These are phyloP conservation scores for Thymelicus acteon DNA, from an alignment of 2,888 invertebrate species.

Conservation along the genomic window DNA sequence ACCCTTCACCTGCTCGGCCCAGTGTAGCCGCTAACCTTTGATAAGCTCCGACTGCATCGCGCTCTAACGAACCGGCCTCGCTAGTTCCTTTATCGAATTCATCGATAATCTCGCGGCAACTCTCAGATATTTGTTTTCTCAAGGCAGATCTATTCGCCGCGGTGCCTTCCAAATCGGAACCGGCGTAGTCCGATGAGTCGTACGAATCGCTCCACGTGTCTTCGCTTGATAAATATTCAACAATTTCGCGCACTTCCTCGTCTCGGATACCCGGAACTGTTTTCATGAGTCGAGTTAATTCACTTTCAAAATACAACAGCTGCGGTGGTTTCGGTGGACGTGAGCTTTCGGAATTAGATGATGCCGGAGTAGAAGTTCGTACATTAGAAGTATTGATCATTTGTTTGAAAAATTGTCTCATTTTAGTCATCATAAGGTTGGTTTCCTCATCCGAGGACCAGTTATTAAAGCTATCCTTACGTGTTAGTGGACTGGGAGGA, in stretches of 20 bases:
- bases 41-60: conserved; percentile 94
- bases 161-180: conserved; percentile 92
- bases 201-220: conserved; percentile 98
- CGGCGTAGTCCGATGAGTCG: conserved; percentile 96
- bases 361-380: conserved; percentile 80
- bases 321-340: conserved; percentile 92
- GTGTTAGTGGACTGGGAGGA: conserved; percentile 86
- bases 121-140: conserved; percentile 94
- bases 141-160: conserved; percentile 87
- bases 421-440: conserved; percentile 97
- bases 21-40: conserved; percentile 93
- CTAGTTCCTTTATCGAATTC: conserved; percentile 92
- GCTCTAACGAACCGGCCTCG: conserved; percentile 85
- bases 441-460: conserved; percentile 98
- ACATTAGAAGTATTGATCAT: conserved; percentile 90
- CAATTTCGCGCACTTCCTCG: conserved; percentile 95
- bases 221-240: conserved; percentile 96
- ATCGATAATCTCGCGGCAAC: conserved; percentile 94
- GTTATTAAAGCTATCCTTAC: conserved; percentile 96
- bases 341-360: conserved; percentile 85
- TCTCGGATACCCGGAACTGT: conserved; percentile 96
- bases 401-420: conserved; percentile 96
- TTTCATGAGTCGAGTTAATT: conserved; percentile 95
- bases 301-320: conserved; percentile 94
- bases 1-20: conserved; percentile 88